Evolutionary conservation across 2,888 invertebrate genomes (phyloP).

Genomic region (Muscina levida): DNA sequence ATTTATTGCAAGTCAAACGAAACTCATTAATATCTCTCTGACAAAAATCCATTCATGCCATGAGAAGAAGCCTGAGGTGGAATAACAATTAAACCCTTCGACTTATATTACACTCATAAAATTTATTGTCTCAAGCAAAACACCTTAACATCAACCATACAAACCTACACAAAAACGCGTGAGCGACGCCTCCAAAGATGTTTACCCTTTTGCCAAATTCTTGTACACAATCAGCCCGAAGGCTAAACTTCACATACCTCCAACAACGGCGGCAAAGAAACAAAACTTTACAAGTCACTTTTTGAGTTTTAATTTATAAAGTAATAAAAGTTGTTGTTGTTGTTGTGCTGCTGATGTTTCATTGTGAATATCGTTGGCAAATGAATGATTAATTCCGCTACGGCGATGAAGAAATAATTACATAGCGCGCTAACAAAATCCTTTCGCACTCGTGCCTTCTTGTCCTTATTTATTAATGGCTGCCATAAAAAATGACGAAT

Average conservation of each 20-base stretch:
- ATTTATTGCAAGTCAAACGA: no score
- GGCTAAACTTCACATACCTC: not conserved
- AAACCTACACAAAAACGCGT: no score
- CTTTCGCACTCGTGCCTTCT: not conserved
- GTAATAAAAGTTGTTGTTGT: constrained; percentile 4
- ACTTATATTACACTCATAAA: no score
- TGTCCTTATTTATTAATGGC: constrained; percentile 6
- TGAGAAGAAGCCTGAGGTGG: no score
- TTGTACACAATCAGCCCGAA: no score
- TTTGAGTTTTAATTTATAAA: constrained; percentile 21
- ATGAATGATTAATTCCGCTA: constrained; percentile 21
- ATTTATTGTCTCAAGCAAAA: no score
- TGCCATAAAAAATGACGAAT: constrained; percentile 16
- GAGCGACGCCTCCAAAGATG: no score
- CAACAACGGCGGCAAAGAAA: not conserved
- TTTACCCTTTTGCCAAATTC: not conserved
- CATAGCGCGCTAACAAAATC: not conserved
- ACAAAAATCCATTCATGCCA: no score
- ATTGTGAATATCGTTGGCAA: not conserved
- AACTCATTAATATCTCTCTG: no score
- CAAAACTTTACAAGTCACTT: constrained; percentile 13
- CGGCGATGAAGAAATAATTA: constrained; percentile 13
- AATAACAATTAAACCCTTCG: no score
- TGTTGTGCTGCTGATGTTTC: not conserved
- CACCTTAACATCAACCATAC: no score